Conservation (phyloP, 2,113 vertebrate species). For the Poecile atricapillus region DNA sequence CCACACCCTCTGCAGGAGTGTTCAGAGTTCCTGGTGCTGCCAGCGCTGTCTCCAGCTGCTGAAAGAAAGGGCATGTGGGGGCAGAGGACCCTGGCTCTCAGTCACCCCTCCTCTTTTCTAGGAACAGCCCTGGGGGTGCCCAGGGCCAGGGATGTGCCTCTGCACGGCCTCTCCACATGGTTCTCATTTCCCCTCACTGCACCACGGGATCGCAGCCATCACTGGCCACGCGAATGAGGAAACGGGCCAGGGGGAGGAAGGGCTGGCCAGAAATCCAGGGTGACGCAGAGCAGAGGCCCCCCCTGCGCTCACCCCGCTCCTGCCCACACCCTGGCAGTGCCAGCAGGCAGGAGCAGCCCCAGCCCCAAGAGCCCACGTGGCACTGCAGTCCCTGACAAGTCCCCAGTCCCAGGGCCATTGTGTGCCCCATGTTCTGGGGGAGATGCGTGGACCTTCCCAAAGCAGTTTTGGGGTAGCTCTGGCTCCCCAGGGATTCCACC, state of each 20-base stretch:
- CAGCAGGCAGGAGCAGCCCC: not conserved
- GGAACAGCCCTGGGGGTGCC: not conserved
- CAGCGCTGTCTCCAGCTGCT: not conserved
- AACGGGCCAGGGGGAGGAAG: not conserved
- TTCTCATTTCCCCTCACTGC: slow-evolving; percentile 3
- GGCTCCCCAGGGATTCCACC: not conserved
- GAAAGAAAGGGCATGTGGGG: not conserved
- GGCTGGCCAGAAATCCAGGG: not conserved
- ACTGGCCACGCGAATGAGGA: slow-evolving; percentile 14
- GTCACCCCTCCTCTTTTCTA: not conserved
- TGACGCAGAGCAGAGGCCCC: not conserved
- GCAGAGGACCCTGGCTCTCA: not conserved
- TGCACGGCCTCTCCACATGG: not conserved
- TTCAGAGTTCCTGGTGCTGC: rapidly evolving
- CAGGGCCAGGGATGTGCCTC: rapidly evolving
- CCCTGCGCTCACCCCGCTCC: rapidly evolving
- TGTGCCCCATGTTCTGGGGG: not conserved
- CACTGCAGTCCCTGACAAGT: rapidly evolving
- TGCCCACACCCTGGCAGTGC: not conserved
- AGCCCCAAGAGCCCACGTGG: not conserved
- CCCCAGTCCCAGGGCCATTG: not conserved
- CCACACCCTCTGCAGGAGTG: not conserved
- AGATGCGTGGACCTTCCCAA: rapidly evolving
- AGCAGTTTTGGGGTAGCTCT: rapidly evolving
- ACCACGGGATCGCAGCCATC: not conserved